Conservation (phyloP, 2,113 vertebrate species). For the cattle (Bos taurus) region DNA sequence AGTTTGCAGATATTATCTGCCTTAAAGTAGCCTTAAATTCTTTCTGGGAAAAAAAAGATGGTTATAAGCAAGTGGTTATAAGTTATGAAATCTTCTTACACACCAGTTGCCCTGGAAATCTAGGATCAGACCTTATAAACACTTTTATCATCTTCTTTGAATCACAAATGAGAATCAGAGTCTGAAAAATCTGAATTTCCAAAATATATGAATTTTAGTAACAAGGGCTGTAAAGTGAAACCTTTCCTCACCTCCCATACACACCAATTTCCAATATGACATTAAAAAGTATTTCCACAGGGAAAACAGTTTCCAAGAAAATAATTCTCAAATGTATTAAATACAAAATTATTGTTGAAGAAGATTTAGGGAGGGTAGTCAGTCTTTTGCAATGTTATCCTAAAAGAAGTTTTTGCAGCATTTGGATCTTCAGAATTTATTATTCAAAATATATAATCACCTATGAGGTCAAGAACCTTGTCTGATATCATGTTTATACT, state of each 20-base stretch:
- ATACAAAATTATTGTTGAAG: not conserved
- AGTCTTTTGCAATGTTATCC: not conserved
- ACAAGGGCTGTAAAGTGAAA: not conserved
- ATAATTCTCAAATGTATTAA: conserved; percentile 2
- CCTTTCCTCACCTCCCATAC: not conserved
- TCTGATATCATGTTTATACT: not conserved
- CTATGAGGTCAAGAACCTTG: not conserved
- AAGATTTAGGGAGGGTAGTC: not conserved
- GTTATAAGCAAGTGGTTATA: not conserved
- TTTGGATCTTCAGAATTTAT: not conserved
- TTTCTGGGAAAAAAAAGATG: not conserved
- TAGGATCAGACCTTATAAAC: not conserved
- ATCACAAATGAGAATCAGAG: not conserved
- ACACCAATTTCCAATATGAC: not conserved
- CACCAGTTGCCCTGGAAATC: not conserved
- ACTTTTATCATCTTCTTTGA: not conserved
- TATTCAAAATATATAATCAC: not conserved
- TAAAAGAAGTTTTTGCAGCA: conserved; percentile 8
- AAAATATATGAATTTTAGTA: not conserved
- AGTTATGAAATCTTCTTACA: not conserved
- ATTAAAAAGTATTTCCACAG: not conserved
- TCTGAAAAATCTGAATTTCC: not conserved
- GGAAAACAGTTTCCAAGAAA: conserved; percentile 12
- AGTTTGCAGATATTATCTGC: not conserved
- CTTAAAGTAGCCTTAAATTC: conserved; percentile 9